Evolutionary conservation across 2,113 vertebrate species (phyloP), one percentile per base, ranked within the genome.

Genomic region (Callorhinus ursinus): DNA sequence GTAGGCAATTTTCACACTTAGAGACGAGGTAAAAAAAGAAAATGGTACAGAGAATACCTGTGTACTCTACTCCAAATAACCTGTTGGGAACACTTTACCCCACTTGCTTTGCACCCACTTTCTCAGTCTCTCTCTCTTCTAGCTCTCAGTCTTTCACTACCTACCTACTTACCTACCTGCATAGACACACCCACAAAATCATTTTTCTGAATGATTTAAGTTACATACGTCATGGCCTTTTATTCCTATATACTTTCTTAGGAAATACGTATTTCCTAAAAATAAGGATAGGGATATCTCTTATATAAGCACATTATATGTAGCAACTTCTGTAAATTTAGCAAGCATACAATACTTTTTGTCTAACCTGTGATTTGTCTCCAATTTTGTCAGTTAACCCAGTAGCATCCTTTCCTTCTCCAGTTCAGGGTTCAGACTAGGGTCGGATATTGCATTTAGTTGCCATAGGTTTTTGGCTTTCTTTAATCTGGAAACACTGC

Each of bases 1-100:
- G 42, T 74, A 49, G 46, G 42, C 74, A 81, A 86, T 81, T 90
- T 93, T 93, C 31, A 86, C 42, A 95, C 33, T 74, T 89, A 61
- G 0, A 13, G 55, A 67, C 28, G 2, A 89, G 4, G 79, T 93
- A 24, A 65, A 83, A 83, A 89, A 63, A 82, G 67, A 90, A 85
- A 33, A 36, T 69, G n/a, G 53, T 80, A 33, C 53, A 81, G 84
- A 86, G 57, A 92, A 74, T 8, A 55, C 22, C 4, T 92, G 21
- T 74, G 4, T 72, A 65, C 8, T 77, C 22, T 33, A 36, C 18
- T 80, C 16, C 81, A 13, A 92, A n/a, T 85, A 18, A 65, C 6
- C 14, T 89, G 1, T 39, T 80, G 39, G 36, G 80, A 83, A 81
- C 28, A 26, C 81, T 93, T 72, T 89, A 74, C 19, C 55, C 15